Base-by-base conservation (phyloP, 2,113 vertebrate species). In the Apus apus region DNA sequence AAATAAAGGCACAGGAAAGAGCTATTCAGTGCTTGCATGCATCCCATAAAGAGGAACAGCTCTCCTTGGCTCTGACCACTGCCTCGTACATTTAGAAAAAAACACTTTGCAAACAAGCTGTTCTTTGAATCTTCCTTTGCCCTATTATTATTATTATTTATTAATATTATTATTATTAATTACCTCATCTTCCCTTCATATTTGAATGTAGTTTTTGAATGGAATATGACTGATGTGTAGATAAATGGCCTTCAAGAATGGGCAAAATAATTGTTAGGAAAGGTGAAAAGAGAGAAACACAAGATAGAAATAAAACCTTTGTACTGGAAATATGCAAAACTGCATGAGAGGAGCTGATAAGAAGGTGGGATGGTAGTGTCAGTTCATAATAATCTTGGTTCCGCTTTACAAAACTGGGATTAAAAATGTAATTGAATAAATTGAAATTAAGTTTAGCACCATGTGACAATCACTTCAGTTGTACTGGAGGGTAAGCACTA, bases 1-100 rank as follows among this genome's bases (percentile, higher is more conserved):
- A 94, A 95, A 96, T 87, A 79, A 66, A 87, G 74, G 74, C 85
- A 48, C 53, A 75, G 95, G 90, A 91, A 94, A 71, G 87, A 82
- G n/a, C 71, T 26, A 1, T 75, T 89, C 43, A 32, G 5, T 32
- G 61, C 85, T 85, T 46, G 1, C 13, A 16, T 70, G 64, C 11
- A 18, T 62, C 58, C 57, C 50, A 7, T 51, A 57, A 23, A 82
- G 73, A 77, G 43, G 53, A 93, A 40, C 62, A 62, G 89, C 36
- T 89, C 66, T 6, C 77, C 73, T 89, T 85, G 79, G 81, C 93
- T 78, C 89, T 58, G 71, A 62, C 40, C 50, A 2, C 13, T 45
- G 68, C 68, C 29, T 87, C 75, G 43, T 68, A 82, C 78, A 82
- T 92, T 58, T 76, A 91, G 71, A 50, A 77, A 74, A 65, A 56